Base-by-base conservation (phyloP, 1,140 invertebrate genomes). In the Caenorhabditis latens region DNA sequence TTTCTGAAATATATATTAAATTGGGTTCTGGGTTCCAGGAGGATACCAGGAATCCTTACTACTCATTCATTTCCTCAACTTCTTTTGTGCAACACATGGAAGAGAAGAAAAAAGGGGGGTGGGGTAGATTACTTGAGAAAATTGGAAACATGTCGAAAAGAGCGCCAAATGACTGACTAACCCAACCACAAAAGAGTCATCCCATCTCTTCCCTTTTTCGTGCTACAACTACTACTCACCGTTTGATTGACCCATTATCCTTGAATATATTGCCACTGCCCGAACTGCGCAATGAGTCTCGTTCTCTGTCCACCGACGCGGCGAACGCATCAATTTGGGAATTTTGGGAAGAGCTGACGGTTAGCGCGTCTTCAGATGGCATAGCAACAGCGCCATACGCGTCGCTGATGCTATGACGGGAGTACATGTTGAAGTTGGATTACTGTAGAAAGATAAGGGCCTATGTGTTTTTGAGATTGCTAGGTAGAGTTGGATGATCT, bases 61-160 rank as follows among this genome's bases (percentile, higher is more conserved):
- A 32, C 83, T 42, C 71, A 19, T 57, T 57, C 21, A 14, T 21
- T 48, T 46, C n/a, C 24, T 48, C 7, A 7, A 7, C 53, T 63
- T 14, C 40, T 50, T 48, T 84, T 43, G 57, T 58, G 19, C 32
- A 58, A 58, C 82, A 57, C 82, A 55, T 40, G 48, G 50, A 9
- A 53, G 16, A 14, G 50, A 16, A 21, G 50, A 16, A 53, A 53
- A 14, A 9, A 9, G 5, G 2, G 50, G 16, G 50, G 16, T 4
- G n/a, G 71, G 42, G 75, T 71, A 86, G 71, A 61, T 55, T 71
- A 79, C 71, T 79, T 79, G 71, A 79, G 71, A 79, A 79, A 79
- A 79, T 79, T 79, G 71, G 71, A 79, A 79, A 79, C 71, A 84
- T 57, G 82, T 43, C 53, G 57, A 61, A 24, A 84, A 61, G 82